phyloP scores from a whole-genome alignment of 2,797 vertebrate genomes.

The Euthynnus affinis region DNA sequence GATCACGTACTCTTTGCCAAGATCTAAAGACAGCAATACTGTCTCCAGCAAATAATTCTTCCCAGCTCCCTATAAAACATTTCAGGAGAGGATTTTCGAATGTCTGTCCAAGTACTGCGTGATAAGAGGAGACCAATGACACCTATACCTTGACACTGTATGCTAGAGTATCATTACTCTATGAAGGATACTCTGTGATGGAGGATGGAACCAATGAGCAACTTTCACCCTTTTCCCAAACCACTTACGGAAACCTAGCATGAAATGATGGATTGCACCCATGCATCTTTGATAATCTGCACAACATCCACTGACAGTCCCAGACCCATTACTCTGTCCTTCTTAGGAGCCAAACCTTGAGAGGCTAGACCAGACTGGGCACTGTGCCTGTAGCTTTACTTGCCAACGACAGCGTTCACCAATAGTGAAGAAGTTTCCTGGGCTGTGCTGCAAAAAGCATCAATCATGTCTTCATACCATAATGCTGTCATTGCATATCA shows the following conservation, averaged over 20 bases:
- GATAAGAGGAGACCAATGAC: conserved; percentile 19
- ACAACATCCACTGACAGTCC: conserved; percentile 18
- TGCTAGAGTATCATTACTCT: conserved; percentile 1
- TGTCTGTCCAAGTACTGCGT: conserved; percentile 12
- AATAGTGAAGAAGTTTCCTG: conserved; percentile 43
- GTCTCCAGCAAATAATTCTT: conserved; percentile 31
- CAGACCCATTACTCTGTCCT: conserved; percentile 27
- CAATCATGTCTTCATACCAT: conserved; percentile 40
- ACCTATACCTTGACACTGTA: neutral
- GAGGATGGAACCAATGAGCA: conserved; percentile 19
- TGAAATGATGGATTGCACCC: conserved; percentile 25
- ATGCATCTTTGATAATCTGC: conserved; percentile 42
- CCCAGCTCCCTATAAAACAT: neutral
- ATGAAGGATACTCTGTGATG: conserved; percentile 2
- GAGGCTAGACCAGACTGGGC: conserved; percentile 50
- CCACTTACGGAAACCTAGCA: neutral
- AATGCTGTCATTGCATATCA: conserved; percentile 23
- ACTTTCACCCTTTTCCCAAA: conserved; percentile 9
- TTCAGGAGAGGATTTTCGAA: conserved; percentile 10
- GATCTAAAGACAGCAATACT: conserved; percentile 41
- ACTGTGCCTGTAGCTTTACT: conserved; percentile 20
- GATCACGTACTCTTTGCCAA: conserved; percentile 22
- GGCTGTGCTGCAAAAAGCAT: conserved; percentile 47
- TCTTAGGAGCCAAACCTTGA: conserved; percentile 23
- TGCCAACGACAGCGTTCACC: conserved; percentile 34